phyloP scores from a whole-genome alignment of 2,888 invertebrate species.

The Pharmacophagus antenor region DNA sequence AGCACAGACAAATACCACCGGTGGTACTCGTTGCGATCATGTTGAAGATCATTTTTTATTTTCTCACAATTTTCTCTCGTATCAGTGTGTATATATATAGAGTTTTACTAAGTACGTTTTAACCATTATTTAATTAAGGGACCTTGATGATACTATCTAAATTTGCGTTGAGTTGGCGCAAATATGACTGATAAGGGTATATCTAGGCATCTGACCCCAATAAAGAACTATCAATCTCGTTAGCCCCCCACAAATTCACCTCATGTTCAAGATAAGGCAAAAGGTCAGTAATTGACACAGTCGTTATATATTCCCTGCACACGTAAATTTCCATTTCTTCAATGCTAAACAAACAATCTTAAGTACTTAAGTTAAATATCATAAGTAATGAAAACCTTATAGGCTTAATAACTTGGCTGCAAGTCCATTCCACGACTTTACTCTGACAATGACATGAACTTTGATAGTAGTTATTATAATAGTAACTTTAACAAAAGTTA shows the following conservation, averaged over 20 bases:
- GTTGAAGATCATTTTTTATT: too few species aligned
- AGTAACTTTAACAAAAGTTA: too few species aligned
- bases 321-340: constrained; percentile 50
- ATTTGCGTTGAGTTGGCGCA: constrained; percentile 13
- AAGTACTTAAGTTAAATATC: constrained; percentile 9
- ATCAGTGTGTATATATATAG: too few species aligned
- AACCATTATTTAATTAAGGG: neutral
- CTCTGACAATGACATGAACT: too few species aligned
- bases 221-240: constrained; percentile 36
- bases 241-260: constrained; percentile 70
- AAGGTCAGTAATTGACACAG: constrained; percentile 53
- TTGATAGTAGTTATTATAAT: too few species aligned
- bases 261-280: constrained; percentile 62
- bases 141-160: constrained; percentile 11
- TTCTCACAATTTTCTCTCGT: too few species aligned
- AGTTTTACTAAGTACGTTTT: neutral
- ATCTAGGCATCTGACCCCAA: constrained; percentile 31
- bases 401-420: too few species aligned
- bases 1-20: too few species aligned
- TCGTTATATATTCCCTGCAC: constrained; percentile 38
- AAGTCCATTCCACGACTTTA: too few species aligned
- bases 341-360: constrained; percentile 35
- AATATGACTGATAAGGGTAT: constrained; percentile 16
- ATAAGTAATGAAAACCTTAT: too few species aligned
- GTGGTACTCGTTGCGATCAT: too few species aligned